Percentiles rank a stretch among this genome's conserved stretches.
These are phyloP conservation scores for Pithys albifrons DNA, from an alignment of 2,113 vertebrate species.

Conservation along the genomic window DNA sequence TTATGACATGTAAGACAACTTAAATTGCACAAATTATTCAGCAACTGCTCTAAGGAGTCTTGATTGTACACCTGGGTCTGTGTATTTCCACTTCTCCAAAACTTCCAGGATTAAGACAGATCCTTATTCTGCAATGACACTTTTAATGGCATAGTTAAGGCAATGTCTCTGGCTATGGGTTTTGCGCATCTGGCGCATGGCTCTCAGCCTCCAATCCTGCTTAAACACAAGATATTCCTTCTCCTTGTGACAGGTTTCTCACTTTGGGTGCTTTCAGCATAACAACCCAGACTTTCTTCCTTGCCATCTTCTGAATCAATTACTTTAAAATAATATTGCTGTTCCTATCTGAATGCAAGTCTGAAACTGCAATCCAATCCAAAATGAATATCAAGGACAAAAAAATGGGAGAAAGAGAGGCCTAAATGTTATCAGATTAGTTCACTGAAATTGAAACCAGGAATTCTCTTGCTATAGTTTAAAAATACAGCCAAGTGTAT, in stretches of 20 bases:
- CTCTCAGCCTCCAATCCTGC: neutral
- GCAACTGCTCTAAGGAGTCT: conserved; percentile 36
- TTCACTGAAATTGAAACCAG: neutral
- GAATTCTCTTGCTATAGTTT: neutral
- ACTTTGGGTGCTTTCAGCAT: conserved; percentile 22
- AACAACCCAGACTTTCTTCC: conserved; percentile 55
- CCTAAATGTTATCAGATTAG: neutral
- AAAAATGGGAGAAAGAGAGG: neutral
- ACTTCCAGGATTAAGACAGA: conserved; percentile 1
- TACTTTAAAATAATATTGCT: conserved; percentile 61
- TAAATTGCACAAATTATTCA: conserved; percentile 62
- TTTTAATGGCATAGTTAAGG: neutral
- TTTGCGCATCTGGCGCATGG: neutral
- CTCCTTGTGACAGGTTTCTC: conserved; percentile 55
- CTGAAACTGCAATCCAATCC: conserved; percentile 30
- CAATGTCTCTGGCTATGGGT: accelerated
- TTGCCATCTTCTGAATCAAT: conserved; percentile 64
- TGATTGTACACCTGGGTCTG: conserved; percentile 40
- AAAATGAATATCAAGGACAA: neutral
- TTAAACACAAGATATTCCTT: conserved; percentile 19
- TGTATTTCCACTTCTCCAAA: conserved; percentile 25
- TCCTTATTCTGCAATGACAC: neutral
- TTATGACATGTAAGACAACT: conserved; percentile 5
- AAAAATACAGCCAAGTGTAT: neutral
- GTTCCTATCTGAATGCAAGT: conserved; percentile 7